Evolutionary conservation across 2,888 invertebrate genomes (phyloP).

Genomic region (Nomada flava): DNA sequence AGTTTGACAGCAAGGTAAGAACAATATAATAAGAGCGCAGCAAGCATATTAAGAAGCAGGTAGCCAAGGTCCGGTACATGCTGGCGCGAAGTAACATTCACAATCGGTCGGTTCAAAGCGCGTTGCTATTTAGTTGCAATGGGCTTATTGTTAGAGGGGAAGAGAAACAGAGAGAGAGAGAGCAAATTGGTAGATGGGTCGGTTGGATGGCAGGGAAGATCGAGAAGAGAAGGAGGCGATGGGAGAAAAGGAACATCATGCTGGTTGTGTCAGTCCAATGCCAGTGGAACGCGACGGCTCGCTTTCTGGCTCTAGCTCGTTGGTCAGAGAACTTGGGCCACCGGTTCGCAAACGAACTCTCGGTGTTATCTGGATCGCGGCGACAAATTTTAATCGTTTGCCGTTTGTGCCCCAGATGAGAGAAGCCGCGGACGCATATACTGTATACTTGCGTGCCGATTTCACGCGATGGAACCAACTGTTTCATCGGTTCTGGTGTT

Average conservation of each 20-base stretch:
- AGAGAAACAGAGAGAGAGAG: conserved; percentile 3
- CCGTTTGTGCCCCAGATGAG: conserved; percentile 26
- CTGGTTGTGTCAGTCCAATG: conserved; percentile 62
- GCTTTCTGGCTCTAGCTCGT: conserved; percentile 48
- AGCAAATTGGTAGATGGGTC: not conserved
- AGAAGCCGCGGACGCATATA: not conserved
- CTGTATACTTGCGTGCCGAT: conserved; percentile 7
- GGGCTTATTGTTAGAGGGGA: not conserved
- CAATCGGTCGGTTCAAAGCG: conserved; percentile 38
- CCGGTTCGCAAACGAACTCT: conserved; percentile 34
- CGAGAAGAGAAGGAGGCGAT: conserved; percentile 53
- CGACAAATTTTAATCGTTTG: conserved; percentile 13
- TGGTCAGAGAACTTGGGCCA: conserved; percentile 35
- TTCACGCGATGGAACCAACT: not conserved
- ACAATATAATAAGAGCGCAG: too few species aligned
- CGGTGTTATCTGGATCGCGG: conserved; percentile 11
- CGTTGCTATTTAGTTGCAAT: not conserved
- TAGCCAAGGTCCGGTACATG: conserved; percentile 19
- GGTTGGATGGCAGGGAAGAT: conserved; percentile 12
- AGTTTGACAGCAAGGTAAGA: too few species aligned
- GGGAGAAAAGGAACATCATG: conserved; percentile 54
- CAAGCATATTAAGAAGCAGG: too few species aligned
- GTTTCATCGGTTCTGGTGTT: conserved; percentile 29
- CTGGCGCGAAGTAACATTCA: conserved; percentile 2
- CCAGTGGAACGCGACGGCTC: conserved; percentile 67